Base-by-base conservation (phyloP, 2,888 invertebrate species). In the Morpho helenor region DNA sequence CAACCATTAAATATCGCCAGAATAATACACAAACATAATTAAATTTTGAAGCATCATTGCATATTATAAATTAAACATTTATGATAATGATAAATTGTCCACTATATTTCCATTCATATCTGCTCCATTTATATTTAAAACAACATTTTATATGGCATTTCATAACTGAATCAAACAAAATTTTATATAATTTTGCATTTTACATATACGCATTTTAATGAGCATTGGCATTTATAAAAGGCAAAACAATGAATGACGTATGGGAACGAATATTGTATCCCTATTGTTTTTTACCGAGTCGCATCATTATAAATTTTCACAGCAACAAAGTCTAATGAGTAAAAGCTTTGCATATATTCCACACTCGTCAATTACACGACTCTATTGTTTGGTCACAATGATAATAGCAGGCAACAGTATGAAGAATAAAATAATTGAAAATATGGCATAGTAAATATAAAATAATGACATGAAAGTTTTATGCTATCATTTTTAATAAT, bases 141-240 rank as follows among this genome's bases (percentile, higher is more conserved):
- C n/a, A 44, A 42, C 39, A 10, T 48, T 43, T 7, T 42, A 23
- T 10, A 52, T 39, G 16, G 10, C 47, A 42, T 54, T 54, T 48
- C 10, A 48, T 23, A 47, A 43, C 23, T 41, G 47, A 54, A 48
- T 42, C 42, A 54, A 16, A 54, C 42, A 22, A 42, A 54, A 54
- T 41, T 53, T 53, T 39, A 53, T 54, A 43, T 23, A 7, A 54
- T 48, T 42, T 42, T 23, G 31, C 23, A 54, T 42, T 54, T 54
- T 23, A 54, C 42, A 48, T 48, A 43, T 54, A 48, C 42, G 54
- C 47, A 54, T 82, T 83, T 87, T 87, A 88, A 89, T 86, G 87
- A 89, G 86, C 81, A 82, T 81, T 71, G 77, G 76, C 80, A 80
- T 82, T 79, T 82, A 82, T 87, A 86, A 85, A 80, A 79, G 76